Base-by-base conservation (phyloP, 2,888 invertebrate genomes). In the Lithophane semibrunnea region DNA sequence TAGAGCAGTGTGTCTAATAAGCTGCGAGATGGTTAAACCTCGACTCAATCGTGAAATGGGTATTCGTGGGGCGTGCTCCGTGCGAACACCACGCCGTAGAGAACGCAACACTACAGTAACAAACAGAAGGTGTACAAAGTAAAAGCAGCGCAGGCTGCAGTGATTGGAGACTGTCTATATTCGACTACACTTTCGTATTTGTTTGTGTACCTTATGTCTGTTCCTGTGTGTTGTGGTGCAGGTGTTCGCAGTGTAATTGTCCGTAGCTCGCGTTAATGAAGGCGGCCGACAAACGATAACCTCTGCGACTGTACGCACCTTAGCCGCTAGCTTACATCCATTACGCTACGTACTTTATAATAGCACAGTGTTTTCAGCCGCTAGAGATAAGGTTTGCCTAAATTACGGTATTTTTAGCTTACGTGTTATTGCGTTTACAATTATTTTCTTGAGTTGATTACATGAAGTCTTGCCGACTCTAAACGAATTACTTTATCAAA, bases 221-320 rank as follows among this genome's bases (percentile, higher is more conserved):
- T 63, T 12, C 7, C 12, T n/a, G 47, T 29, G 16, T 58, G 54
- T 16, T n/a, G 63, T 9, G 24, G 1, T 21, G 69, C 83, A 72
- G 86, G 78, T 73, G 83, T 29, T 72, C 73, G 42, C 71, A 56
- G 18, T 77, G 77, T 74, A 72, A 74, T 63, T 69, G 74, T 65
- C 61, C 60, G 63, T 29, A 56, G 74, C 63, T 75, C 63, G 78
- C 73, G 67, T 65, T 86, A 83, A 73, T 86, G 79, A 86, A 78
- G 78, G 66, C 37, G 64, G 70, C 60, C 18, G 63, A 52, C 81
- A 29, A 24, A 61, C 63, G 82, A 76, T 85, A 82, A 83, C 82
- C 82, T 70, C 66, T 64, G 58, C 37, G 16, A n/a, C 54, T 29
- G 44, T 24, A 54, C 79, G 80, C 80, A 68, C 47, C 64, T 37